phyloP scores from a whole-genome alignment of 2,797 vertebrate genomes.

The Lagocephalus sceleratus region DNA sequence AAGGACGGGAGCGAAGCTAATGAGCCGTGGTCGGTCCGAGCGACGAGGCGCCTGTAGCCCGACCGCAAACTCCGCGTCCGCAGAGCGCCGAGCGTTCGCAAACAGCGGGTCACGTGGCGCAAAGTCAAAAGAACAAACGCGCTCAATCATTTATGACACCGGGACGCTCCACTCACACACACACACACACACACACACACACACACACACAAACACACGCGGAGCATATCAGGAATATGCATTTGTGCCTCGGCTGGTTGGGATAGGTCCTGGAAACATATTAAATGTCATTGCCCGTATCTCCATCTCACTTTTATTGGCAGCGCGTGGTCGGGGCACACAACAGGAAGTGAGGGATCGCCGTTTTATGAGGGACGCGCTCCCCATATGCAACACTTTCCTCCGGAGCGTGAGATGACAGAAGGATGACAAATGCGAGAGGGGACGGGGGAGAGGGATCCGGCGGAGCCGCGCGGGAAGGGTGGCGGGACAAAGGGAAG shows the following conservation, averaged over 20 bases:
- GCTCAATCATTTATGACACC: slow-evolving; percentile 64
- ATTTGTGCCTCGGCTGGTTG: slow-evolving; percentile 46
- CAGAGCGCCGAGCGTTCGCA: slow-evolving; percentile 38
- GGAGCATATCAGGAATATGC: slow-evolving; percentile 62
- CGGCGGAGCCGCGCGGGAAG: slow-evolving; percentile 49
- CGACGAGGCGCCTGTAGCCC: slow-evolving; percentile 28
- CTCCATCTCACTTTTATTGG: slow-evolving; percentile 48
- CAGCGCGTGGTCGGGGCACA: slow-evolving; percentile 17
- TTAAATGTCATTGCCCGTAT: slow-evolving; percentile 65
- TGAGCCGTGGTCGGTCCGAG: slow-evolving; percentile 43
- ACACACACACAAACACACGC: slow-evolving; percentile 28
- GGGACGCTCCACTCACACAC: slow-evolving; percentile 28
- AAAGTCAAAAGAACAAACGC: slow-evolving; percentile 43
- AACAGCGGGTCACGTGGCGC: slow-evolving; percentile 32
- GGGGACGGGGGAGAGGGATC: slow-evolving; percentile 60
- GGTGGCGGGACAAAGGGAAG: slow-evolving; percentile 45
- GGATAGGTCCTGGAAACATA: slow-evolving; percentile 52
- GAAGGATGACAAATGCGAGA: slow-evolving; percentile 60
- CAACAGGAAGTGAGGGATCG: slow-evolving; percentile 47
- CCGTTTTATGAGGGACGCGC: slow-evolving; percentile 45
- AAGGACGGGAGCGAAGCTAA: slow-evolving; percentile 61
- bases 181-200: background rate
- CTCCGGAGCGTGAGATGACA: slow-evolving; percentile 53
- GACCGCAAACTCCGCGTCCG: slow-evolving; percentile 36
- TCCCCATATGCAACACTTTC: slow-evolving; percentile 26